Conservation (phyloP, 2,113 vertebrate genomes). For the Ammospiza caudacuta region DNA sequence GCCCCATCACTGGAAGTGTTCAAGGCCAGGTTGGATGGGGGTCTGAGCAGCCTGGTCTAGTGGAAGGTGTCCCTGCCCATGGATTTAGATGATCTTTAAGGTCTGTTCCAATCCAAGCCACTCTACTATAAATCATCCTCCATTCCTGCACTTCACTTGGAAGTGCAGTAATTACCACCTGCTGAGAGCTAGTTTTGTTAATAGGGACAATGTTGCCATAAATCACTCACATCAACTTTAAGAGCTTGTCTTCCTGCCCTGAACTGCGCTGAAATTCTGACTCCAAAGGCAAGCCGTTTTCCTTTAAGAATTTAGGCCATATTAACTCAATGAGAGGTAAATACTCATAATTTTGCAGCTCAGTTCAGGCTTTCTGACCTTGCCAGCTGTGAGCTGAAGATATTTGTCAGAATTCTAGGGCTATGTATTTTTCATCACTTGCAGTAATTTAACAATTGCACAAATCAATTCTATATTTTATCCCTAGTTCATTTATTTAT, state of each 20-base stretch:
- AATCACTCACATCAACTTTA: background rate
- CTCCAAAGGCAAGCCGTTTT: background rate
- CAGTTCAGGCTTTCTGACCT: slow-evolving; percentile 1
- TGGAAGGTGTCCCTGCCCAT: background rate
- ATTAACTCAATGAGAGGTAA: background rate
- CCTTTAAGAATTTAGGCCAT: background rate
- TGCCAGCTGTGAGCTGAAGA: background rate
- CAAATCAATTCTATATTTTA: background rate
- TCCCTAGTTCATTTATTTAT: slow-evolving; percentile 35
- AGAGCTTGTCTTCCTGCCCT: background rate
- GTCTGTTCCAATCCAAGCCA: background rate
- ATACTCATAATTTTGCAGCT: background rate
- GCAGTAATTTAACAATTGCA: background rate
- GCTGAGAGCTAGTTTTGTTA: background rate
- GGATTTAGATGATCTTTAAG: background rate
- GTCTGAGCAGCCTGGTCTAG: rapidly evolving
- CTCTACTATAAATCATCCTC: background rate
- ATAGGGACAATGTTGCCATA: background rate
- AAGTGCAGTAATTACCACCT: rapidly evolving
- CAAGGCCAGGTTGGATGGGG: background rate
- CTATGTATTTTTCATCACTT: slow-evolving; percentile 11
- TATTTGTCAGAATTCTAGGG: slow-evolving; percentile 12
- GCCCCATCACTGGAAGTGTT: background rate
- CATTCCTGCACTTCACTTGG: background rate
- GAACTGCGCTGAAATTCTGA: background rate